Base-by-base conservation (phyloP, 2,113 vertebrate species). In the Phrynocephalus versicolor region DNA sequence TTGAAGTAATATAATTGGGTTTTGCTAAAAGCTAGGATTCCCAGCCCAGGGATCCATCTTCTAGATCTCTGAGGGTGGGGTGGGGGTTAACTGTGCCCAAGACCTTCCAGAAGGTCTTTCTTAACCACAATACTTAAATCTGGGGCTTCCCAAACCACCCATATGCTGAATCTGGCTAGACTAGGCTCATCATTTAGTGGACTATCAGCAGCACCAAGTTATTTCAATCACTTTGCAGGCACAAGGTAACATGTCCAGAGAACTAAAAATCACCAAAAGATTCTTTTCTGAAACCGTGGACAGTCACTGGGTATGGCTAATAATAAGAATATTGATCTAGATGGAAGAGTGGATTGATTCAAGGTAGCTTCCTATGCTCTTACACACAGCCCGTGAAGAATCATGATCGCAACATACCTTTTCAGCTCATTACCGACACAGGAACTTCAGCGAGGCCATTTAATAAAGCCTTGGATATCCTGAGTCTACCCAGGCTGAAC, bases 51-150 rank as follows among this genome's bases (percentile, higher is more conserved):
- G 30, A 72, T 13, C 9, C 30, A 13, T 85, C 21, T 25, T 85
- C 21, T 25, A 19, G 33, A 30, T 35, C 27, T 84, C 16, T 2
- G 13, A n/a, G n/a, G n/a, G n/a, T n/a, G n/a, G n/a, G n/a, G n/a
- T n/a, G 35, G 15, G 2, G 41, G 14, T 58, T 33, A 3, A 41
- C 45, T 55, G 76, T 25, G 15, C 21, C 2, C 8, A 3, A 33
- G 37, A 78, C 0, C 0, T n/a, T n/a, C n/a, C n/a, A n/a, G n/a
- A n/a, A 13, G 39, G 12, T 0, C 0, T 41, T 37, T 55, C 16
- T 60, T 45, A 60, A 57, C 58, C 12, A 0, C 6, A 27, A 2
- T 15, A 64, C 51, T 33, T 18, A 1, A 33, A 27, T 76, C 3
- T 37, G 13, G 37, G 16, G 37, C 4, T 1, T n/a, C 13, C 72